Evolutionary conservation across 1,140 invertebrate species (phyloP).

Genomic region (Drosophila littoralis): DNA sequence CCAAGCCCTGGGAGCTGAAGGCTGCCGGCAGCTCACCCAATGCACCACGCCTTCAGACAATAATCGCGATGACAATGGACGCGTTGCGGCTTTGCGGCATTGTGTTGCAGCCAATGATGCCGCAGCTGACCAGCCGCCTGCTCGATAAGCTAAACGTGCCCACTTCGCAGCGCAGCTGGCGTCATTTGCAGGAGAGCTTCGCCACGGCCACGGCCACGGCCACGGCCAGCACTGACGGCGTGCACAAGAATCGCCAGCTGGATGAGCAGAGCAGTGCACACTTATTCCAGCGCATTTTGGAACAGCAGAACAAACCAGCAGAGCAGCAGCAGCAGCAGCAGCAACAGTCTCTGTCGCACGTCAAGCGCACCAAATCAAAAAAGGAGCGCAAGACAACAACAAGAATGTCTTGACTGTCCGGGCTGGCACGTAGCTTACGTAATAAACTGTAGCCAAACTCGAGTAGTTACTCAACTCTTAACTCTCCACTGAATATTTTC

Average conservation of each 20-base stretch:
- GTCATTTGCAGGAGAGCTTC: conserved; percentile 70
- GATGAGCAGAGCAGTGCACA: conserved; percentile 58
- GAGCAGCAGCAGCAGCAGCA: conserved; percentile 10
- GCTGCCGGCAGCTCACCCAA: conserved; percentile 82
- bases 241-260: conserved; percentile 37
- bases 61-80: conserved; percentile 94
- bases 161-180: conserved; percentile 85
- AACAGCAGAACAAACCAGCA: conserved; percentile 43
- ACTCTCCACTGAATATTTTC: conserved; percentile 19
- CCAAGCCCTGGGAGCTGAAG: conserved; percentile 94
- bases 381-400: conserved; percentile 51
- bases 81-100: conserved; percentile 91
- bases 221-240: not conserved
- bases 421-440: conserved; percentile 38
- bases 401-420: conserved; percentile 45
- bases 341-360: conserved; percentile 21
- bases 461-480: conserved; percentile 24
- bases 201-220: conserved; percentile 47
- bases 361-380: conserved; percentile 65
- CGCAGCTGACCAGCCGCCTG: conserved; percentile 88
- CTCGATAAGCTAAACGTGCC: conserved; percentile 88
- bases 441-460: conserved; percentile 61
- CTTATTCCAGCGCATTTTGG: conserved; percentile 76
- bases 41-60: conserved; percentile 87
- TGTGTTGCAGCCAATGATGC: conserved; percentile 93